Conservation (phyloP, 2,113 vertebrate genomes). For the Ceratotherium simum region DNA sequence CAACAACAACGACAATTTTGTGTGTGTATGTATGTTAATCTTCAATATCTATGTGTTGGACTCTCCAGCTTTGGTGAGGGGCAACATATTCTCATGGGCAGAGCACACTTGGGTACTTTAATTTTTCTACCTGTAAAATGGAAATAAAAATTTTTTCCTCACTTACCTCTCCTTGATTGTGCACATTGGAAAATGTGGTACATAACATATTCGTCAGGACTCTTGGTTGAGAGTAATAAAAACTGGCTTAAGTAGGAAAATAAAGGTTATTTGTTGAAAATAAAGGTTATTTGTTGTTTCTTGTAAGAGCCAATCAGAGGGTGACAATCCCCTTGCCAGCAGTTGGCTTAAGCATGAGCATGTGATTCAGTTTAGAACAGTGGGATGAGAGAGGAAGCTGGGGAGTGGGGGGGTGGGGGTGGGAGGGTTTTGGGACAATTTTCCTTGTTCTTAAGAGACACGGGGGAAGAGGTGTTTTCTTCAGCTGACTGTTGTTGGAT, state of each 20-base stretch:
- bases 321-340: background rate
- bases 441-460: slow-evolving; percentile 7
- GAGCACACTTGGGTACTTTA: slow-evolving; percentile 24
- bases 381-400: background rate
- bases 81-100: background rate
- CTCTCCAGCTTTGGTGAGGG: background rate
- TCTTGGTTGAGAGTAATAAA: slow-evolving; percentile 39
- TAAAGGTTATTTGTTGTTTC: slow-evolving; percentile 57
- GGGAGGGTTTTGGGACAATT: background rate
- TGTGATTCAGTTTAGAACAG: slow-evolving; percentile 5
- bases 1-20: background rate
- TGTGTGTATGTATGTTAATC: background rate
- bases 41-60: background rate
- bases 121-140: slow-evolving; percentile 6
- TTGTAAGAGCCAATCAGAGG: background rate
- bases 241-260: slow-evolving; percentile 45
- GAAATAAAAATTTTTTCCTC: slow-evolving; percentile 24
- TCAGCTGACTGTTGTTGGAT: background rate
- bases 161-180: slow-evolving; percentile 4
- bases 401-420: fast-evolving
- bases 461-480: slow-evolving; percentile 14
- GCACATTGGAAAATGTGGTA: background rate
- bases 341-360: background rate
- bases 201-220: slow-evolving; percentile 29
- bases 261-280: slow-evolving; percentile 56